Evolutionary conservation across 2,113 vertebrate genomes (phyloP).

Genomic region (Bungarus multicinctus): DNA sequence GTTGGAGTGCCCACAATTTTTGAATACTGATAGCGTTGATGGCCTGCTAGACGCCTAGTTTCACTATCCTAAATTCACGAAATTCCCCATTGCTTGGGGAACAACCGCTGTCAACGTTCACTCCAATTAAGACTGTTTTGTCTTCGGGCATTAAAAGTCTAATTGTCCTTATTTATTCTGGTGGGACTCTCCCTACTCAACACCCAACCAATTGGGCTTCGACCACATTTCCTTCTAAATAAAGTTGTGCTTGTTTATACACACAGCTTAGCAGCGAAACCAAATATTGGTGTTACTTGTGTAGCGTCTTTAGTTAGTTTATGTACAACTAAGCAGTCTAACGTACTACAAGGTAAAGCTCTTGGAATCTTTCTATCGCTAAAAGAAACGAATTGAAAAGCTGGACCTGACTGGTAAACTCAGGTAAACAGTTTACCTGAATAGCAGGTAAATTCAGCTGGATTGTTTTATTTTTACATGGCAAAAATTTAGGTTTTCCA

Average conservation of each 20-base stretch:
- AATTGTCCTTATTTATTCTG: background rate
- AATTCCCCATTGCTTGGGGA: background rate
- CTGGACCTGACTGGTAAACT: too few relatives aligned
- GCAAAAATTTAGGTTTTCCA: background rate
- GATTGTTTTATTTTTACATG: background rate
- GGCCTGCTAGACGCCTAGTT: background rate
- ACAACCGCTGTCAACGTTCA: background rate
- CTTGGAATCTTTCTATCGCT: rapidly evolving
- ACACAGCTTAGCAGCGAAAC: background rate
- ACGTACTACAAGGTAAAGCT: too few relatives aligned
- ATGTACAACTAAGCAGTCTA: background rate
- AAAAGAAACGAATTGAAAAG: background rate
- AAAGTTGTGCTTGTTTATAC: background rate
- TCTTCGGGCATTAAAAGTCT: too few relatives aligned
- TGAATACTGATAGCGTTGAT: background rate
- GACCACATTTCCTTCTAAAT: background rate
- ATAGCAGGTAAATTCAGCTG: background rate
- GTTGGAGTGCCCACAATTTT: too few relatives aligned
- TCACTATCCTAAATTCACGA: background rate
- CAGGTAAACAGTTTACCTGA: too few relatives aligned
- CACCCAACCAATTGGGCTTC: background rate
- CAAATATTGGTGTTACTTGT: background rate
- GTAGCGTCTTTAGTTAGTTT: background rate
- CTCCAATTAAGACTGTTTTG: background rate
- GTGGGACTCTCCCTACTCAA: too few relatives aligned